A percentile compares a stretch with the other conserved stretches of the same genome.
Evolutionary conservation across 2,113 vertebrate species (phyloP).

Genomic region (Syngnathus typhle): DNA sequence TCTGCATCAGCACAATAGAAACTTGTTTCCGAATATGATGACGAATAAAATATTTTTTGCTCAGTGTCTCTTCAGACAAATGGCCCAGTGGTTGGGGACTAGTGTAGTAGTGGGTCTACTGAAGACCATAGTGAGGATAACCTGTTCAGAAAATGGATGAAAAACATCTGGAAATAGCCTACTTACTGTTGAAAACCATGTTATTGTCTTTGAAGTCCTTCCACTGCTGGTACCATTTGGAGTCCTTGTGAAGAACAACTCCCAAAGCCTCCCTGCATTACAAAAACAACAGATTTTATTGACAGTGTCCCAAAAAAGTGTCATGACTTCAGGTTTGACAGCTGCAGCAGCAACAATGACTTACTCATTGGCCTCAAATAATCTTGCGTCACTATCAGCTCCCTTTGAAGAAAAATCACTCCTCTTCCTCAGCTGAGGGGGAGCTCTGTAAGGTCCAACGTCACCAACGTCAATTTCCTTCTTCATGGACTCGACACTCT

Average conservation of each 20-base stretch:
- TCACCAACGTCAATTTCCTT: conserved; percentile 87
- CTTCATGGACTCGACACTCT: conserved; percentile 87
- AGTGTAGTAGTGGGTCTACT: background rate
- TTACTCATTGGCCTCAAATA: conserved; percentile 90
- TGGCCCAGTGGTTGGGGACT: background rate
- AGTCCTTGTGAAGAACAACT: conserved; percentile 92
- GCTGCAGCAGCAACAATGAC: conserved; percentile 16
- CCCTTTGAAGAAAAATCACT: conserved; percentile 83
- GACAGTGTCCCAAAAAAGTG: background rate
- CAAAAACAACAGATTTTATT: background rate
- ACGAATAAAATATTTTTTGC: background rate
- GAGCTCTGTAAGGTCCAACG: conserved; percentile 81
- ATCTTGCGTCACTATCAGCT: conserved; percentile 62
- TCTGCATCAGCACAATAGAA: background rate
- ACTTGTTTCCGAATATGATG: background rate
- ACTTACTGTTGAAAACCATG: conserved; percentile 89
- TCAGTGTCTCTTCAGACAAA: background rate
- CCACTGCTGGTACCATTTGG: conserved; percentile 96
- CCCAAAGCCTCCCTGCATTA: conserved; percentile 81
- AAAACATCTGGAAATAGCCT: background rate
- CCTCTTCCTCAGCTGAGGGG: conserved; percentile 81
- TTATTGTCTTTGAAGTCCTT: conserved; percentile 98
- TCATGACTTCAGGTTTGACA: background rate
- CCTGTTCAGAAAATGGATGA: too few relatives aligned
- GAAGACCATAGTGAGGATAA: too few relatives aligned